Conservation (phyloP, 2,888 invertebrate species). For the Electrophaes corylata region DNA sequence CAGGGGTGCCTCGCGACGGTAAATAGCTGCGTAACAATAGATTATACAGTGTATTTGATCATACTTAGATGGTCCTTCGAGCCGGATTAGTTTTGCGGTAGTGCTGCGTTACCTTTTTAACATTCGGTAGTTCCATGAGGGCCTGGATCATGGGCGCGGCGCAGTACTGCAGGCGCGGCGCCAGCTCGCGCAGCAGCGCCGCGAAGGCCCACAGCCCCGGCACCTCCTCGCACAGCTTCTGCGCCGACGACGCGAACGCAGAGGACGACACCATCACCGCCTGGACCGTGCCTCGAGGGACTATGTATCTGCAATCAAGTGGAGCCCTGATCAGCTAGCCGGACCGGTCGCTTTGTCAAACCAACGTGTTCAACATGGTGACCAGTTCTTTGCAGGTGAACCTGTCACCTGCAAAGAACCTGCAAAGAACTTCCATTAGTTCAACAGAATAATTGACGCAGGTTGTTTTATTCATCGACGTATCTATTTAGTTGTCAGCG, state of each 20-base stretch:
- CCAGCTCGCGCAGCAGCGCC: conserved; percentile 89
- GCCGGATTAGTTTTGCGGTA: not conserved
- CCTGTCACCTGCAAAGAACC: no score
- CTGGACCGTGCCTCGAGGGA: conserved; percentile 92
- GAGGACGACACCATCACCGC: conserved; percentile 88
- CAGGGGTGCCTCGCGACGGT: no score
- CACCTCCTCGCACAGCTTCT: conserved; percentile 91
- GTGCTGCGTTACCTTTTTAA: conserved; percentile 88
- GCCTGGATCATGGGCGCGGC: conserved; percentile 91
- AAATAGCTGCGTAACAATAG: no score
- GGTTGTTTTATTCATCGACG: no score
- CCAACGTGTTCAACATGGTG: no score
- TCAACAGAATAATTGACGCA: no score
- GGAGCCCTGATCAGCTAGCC: no score
- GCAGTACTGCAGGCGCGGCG: conserved; percentile 90
- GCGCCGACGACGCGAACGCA: conserved; percentile 90
- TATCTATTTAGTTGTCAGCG: no score
- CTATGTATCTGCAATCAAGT: conserved; percentile 72
- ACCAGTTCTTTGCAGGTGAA: no score
- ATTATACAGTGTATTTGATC: no score
- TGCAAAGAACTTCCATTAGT: no score
- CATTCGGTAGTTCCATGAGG: conserved; percentile 94
- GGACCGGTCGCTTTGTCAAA: no score
- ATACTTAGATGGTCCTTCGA: not conserved
- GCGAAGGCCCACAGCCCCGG: conserved; percentile 93